Evolutionary conservation across 2,797 vertebrate species (phyloP).

Genomic region (Enteromius trimaculatus): DNA sequence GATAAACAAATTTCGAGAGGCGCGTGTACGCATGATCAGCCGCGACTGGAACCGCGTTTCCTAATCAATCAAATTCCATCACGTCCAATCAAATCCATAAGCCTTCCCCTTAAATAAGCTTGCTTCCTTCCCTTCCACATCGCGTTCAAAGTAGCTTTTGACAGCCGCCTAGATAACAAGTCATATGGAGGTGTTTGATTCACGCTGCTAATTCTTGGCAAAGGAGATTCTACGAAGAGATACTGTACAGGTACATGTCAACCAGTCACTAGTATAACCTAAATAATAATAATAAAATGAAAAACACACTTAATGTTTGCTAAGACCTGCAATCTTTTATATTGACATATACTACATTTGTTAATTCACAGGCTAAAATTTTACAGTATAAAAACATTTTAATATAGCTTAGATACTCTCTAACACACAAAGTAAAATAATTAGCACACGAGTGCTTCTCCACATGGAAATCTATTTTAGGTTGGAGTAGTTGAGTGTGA

Average conservation of each 20-base stretch:
- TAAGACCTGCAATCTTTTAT: not conserved
- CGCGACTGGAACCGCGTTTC: no score
- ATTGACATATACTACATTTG: not conserved
- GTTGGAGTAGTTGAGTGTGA: slow-evolving; percentile 3
- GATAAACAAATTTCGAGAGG: no score
- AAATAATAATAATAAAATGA: not conserved
- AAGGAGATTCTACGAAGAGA: not conserved
- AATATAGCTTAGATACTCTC: not conserved
- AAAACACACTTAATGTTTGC: not conserved
- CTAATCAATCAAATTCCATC: no score
- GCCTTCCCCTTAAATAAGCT: no score
- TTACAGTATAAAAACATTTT: slow-evolving; percentile 9
- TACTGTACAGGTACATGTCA: not conserved
- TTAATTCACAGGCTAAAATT: not conserved
- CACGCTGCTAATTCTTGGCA: not conserved
- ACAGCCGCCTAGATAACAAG: not conserved
- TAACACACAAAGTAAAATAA: not conserved
- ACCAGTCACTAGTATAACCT: not conserved
- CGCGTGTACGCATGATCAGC: no score
- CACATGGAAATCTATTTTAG: slow-evolving; percentile 9
- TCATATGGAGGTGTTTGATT: not conserved
- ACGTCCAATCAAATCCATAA: no score
- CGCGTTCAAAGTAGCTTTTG: not conserved
- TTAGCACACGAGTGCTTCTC: not conserved
- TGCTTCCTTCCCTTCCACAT: no score